Percentiles rank a stretch among this genome's conserved stretches.
phyloP scores from a whole-genome alignment of 2,797 vertebrate genomes.

The Epinephelus awoara region DNA sequence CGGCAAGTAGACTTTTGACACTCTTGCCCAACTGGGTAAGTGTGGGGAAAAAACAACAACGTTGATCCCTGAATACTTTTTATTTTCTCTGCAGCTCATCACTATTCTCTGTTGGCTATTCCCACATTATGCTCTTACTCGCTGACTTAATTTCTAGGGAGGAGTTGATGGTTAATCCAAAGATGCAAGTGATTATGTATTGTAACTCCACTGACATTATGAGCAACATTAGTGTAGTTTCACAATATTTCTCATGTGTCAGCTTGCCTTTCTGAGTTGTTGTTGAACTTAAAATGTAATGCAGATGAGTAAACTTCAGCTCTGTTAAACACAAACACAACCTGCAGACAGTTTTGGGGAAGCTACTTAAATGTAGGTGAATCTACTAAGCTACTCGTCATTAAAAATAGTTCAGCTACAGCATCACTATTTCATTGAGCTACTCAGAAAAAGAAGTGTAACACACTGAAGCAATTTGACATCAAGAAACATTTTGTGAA shows the following conservation, averaged over 20 bases:
- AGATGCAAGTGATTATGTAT: neutral
- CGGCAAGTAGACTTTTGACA: too few relatives aligned
- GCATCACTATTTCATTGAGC: neutral
- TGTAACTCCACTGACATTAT: neutral
- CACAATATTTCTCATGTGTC: constrained; percentile 1
- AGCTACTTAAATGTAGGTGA: neutral
- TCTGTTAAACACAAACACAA: constrained; percentile 1
- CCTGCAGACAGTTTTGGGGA: neutral
- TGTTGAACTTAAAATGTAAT: neutral
- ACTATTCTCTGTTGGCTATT: neutral
- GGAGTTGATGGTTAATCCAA: constrained; percentile 3
- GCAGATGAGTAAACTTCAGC: neutral
- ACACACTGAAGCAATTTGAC: neutral
- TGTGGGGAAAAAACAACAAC: too few relatives aligned
- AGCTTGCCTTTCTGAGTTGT: neutral
- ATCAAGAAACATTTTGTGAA: neutral
- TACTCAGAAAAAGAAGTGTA: neutral
- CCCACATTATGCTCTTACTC: neutral
- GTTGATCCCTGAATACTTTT: neutral
- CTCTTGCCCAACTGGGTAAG: too few relatives aligned
- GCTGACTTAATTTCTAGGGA: neutral
- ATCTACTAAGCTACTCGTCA: neutral
- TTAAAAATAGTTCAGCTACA: neutral
- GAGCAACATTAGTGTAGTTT: neutral
- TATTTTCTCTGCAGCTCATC: neutral